Evolutionary conservation across 2,888 invertebrate genomes (phyloP).

Genomic region (Myopa tessellatipennis): DNA sequence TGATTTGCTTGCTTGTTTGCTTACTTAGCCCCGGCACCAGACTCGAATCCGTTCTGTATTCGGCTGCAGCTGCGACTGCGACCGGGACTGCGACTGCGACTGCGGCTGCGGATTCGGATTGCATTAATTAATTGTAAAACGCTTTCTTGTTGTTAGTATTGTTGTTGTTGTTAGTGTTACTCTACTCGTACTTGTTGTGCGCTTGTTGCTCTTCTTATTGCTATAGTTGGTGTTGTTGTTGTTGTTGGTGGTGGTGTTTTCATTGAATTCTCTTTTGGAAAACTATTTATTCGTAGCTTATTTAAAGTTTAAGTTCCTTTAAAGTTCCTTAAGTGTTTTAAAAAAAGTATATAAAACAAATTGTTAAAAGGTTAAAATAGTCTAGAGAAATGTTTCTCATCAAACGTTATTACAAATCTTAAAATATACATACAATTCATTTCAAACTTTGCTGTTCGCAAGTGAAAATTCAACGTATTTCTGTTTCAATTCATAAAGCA

Average conservation of each 20-base stretch:
- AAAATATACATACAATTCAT: too few species aligned
- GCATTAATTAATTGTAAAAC: conserved; percentile 30
- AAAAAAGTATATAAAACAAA: not conserved
- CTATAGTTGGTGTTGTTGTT: not conserved
- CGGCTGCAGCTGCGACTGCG: too few species aligned
- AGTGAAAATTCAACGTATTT: too few species aligned
- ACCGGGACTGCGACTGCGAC: too few species aligned
- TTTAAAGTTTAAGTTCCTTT: not conserved
- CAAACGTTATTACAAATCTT: too few species aligned
- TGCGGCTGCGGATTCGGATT: conserved; percentile 16
- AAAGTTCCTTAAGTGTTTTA: not conserved
- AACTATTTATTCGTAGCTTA: not conserved
- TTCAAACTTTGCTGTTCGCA: too few species aligned
- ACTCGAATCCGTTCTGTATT: too few species aligned
- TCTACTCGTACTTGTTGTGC: not conserved
- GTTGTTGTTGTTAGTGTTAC: not conserved
- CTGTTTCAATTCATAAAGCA: too few species aligned
- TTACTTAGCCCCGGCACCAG: not conserved
- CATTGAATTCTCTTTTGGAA: not conserved
- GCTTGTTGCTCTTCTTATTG: not conserved
- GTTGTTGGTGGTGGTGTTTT: not conserved
- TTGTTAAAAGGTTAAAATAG: too few species aligned
- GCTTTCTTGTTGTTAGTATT: not conserved
- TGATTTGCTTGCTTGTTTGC: conserved; percentile 23
- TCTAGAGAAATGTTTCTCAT: too few species aligned